Evolutionary conservation across 2,888 invertebrate species (phyloP), one percentile per base, ranked within the genome.

Genomic region (Carabus problematicus): DNA sequence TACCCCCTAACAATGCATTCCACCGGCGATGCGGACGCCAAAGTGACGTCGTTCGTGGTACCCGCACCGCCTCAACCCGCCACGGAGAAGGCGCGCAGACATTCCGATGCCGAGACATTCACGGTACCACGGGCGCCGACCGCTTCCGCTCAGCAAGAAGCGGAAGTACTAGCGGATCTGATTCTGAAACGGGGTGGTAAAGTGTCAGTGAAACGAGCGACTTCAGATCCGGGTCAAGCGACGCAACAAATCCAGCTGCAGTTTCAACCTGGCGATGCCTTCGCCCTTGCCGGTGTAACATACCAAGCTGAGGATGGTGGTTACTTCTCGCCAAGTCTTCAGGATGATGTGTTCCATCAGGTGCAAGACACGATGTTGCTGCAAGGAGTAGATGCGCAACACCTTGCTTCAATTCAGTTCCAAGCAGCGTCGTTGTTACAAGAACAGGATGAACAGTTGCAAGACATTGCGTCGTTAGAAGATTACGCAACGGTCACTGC

Each of bases 131-230:
- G 82, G 79, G 68, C 82, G 78, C 76, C 83, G 79, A 81, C 85
- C 66, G 83, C 83, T 12, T 83, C 82, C 12, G 83, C 84, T 14
- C 81, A 85, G 80, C 88, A 88, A 69, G 90, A 91, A 80, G 92
- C 92, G 73, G 92, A 92, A 71, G 91, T 92, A 3, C 83, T 93
- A 52, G 92, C 92, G 72, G 93, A 92, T 80, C 84, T 93, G 76
- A 86, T 86, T 67, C 83, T 93, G 59, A 93, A 92, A 82, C 86
- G 89, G 72, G 89, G 89, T 54, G 89, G 89, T 49, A 89, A 85
- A 80, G 83, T 85, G 80, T 88, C 88, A 45, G 92, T 93, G 14
- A 92, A 92, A 81, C 85, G 91, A 75, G 87, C 91, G 60, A 86
- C 89, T 70, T 91, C 91, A 16, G 91, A 92, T 78, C 90, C 91